Base-by-base conservation (phyloP, 2,797 vertebrate species). In the Nannoperca obscura region DNA sequence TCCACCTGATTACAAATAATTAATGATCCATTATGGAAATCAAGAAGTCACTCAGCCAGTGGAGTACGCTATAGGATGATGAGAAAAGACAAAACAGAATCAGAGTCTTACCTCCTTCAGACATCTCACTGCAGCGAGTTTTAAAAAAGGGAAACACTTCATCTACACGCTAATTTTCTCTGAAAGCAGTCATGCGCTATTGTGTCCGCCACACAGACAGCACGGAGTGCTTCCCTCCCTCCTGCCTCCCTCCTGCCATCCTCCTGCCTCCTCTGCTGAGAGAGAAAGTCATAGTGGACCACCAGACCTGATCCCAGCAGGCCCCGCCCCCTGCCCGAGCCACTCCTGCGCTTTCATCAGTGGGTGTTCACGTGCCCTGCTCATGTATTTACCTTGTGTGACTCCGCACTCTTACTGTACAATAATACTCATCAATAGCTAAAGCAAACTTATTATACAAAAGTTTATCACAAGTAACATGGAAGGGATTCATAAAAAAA, bases 71-170 rank as follows among this genome's bases (percentile, higher is more conserved):
- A 55, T 54, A 20, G 58, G 54, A 61, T 78, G 60, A 78, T 53
- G 15, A 30, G 34, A 36, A 22, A 12, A 49, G 12, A 5, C 57
- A 53, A 19, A 42, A 38, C 3, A 49, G 15, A 1, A 38, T 38
- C 36, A 11, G 12, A 61, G 49, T 78, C 91, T 84, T 93, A 93
- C 92, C 92, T 90, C 75, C 14, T 40, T 49, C 68, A 40, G 15
- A 17, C 38, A 46, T 63, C 17, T 80, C 58, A 24, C 66, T 46
- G 80, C 66, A 64, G 14, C 30, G 40, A 54, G 19, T 79, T 19
- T 5, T 0, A 14, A 20, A 14, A 55, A 19, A 44, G 3, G 17
- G 34, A 63, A 68, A 14, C 27, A 30, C 8, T 58, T 66, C 52
- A 58, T n/a, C n/a, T 27, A 27, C 24, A 27, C 24, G 60, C 17